These are phyloP conservation scores for Streptopelia turtur DNA, from an alignment of 2,797 vertebrate species.

Conservation along the genomic window DNA sequence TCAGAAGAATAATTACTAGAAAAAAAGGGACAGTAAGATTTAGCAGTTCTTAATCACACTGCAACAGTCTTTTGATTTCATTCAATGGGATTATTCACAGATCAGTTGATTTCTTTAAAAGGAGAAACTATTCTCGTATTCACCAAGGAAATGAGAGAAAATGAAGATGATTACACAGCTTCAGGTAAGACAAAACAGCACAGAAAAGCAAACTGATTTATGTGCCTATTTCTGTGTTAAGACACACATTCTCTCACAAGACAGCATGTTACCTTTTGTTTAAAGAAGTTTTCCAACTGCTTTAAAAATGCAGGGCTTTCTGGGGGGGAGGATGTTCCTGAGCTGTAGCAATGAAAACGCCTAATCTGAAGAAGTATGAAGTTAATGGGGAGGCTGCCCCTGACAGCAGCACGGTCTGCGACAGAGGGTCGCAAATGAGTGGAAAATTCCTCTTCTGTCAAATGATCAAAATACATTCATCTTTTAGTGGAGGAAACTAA, in stretches of 20 bases:
- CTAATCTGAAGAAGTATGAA: neutral
- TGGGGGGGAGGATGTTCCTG: neutral
- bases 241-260: neutral
- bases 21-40: neutral
- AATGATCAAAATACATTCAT: neutral
- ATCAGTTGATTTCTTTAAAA: conserved; percentile 32
- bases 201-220: neutral
- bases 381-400: neutral
- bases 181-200: conserved; percentile 33
- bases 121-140: neutral
- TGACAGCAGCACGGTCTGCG: neutral
- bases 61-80: neutral
- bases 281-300: neutral
- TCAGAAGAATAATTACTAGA: neutral
- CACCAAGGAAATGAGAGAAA: neutral
- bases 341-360: neutral
- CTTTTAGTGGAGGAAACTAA: neutral
- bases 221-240: neutral
- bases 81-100: conserved; percentile 26
- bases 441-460: neutral
- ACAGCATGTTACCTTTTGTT: neutral
- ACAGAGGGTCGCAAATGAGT: neutral
- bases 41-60: neutral
- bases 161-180: neutral
- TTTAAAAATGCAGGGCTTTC: neutral